Evolutionary conservation across 2,888 invertebrate species (phyloP), one percentile per base, ranked within the genome.

Genomic region (Argyresthia goedartella): DNA sequence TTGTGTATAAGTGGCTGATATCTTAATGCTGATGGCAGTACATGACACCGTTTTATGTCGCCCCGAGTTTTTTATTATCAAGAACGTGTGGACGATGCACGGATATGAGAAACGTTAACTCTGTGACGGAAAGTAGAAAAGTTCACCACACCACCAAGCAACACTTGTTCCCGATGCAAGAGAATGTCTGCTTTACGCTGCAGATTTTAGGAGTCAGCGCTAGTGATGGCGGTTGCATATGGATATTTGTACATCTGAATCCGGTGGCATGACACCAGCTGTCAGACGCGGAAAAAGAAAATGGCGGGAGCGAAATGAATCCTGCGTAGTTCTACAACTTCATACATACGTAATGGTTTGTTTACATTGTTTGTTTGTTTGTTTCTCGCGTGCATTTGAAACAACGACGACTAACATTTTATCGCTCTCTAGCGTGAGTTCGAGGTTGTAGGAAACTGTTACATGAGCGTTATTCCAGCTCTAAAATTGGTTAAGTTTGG

Each of bases 271-370:
- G 35, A 14, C 44, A 44, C 9, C 15, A 15, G 48, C 48, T 48
- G 48, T 36, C 48, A 48, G 36, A 48, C 36, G 25, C 25, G 48
- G 48, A 34, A 48, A 48, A 48, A 36, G 15, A 48, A 48, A 48
- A 48, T 48, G 48, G 48, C 15, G 39, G 39, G 25, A 25, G 6
- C 25, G 25, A 25, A 25, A 25, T 25, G 25, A 25, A 25, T 25
- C 6, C 25, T 25, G 25, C 25, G 25, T 25, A 25, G 25, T 25
- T 25, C 25, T 6, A 25, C 25, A 25, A 25, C 25, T 25, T 25
- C 25, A 25, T 25, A 25, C 25, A 25, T 25, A 25, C 25, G 25
- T 25, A 25, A 25, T 25, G 25, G 25, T 25, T 25, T 25, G 25
- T 25, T 25, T 25, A 4, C 25, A 25, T 25, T 25, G 25, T 25